A percentile compares a stretch with the other conserved stretches of the same genome.
Conservation (phyloP, 2,888 invertebrate species). For the Heliconius aoede region DNA sequence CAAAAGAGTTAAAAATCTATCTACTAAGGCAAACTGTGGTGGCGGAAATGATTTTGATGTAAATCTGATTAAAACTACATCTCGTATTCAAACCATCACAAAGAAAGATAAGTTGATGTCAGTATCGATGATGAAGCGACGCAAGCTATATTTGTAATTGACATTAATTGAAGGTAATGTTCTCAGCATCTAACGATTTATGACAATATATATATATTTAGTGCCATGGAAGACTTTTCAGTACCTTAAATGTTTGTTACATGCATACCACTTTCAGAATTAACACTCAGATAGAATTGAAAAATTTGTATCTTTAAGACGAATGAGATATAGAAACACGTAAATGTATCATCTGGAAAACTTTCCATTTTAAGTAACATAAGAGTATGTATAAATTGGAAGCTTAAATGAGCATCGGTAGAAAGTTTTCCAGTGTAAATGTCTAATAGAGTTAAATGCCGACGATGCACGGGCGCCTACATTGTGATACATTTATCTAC, state of each 20-base stretch:
- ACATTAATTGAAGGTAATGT: constrained; percentile 63
- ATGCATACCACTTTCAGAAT: constrained; percentile 53
- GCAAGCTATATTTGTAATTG: constrained; percentile 68
- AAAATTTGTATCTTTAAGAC: constrained; percentile 63
- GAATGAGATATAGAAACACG: constrained; percentile 57
- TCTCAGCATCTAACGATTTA: constrained; percentile 69
- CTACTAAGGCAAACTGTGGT: constrained; percentile 81
- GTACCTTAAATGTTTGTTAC: constrained; percentile 52
- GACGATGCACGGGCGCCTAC: constrained; percentile 80
- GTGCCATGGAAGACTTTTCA: constrained; percentile 80
- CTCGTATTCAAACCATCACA: constrained; percentile 63
- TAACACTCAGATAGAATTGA: constrained; percentile 55
- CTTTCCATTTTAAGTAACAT: constrained; percentile 71
- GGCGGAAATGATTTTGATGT: constrained; percentile 77
- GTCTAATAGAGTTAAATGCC: constrained; percentile 63
- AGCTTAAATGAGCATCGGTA: constrained; percentile 62
- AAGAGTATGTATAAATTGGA: constrained; percentile 61
- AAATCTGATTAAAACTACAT: constrained; percentile 68
- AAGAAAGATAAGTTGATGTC: constrained; percentile 59
- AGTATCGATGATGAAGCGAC: constrained; percentile 72
- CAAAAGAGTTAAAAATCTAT: constrained; percentile 67
- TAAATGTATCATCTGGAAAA: constrained; percentile 69
- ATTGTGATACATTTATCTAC: constrained; percentile 84
- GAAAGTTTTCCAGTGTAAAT: constrained; percentile 78
- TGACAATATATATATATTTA: constrained; percentile 49